Percentiles rank a stretch among this genome's conserved stretches.
Evolutionary conservation across 2,888 invertebrate genomes (phyloP).

Genomic region (Gisinianus flammeolus): DNA sequence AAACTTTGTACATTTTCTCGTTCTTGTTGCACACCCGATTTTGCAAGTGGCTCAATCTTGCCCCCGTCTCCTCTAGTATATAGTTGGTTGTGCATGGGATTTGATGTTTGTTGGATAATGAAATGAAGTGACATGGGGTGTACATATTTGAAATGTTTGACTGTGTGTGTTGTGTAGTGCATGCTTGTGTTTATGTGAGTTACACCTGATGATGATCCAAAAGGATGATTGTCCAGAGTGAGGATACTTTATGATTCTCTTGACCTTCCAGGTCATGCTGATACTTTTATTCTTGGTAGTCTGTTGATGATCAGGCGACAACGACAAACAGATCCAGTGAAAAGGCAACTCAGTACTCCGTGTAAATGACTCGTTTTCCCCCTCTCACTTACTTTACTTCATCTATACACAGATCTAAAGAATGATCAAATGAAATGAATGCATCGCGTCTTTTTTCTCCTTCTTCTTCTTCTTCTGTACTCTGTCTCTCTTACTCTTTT

Average conservation of each 20-base stretch:
- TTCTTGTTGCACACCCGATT: neutral
- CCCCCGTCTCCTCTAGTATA: neutral
- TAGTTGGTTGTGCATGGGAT: neutral
- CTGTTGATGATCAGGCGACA: conserved; percentile 7
- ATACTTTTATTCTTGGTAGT: conserved; percentile 12
- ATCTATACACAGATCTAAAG: neutral
- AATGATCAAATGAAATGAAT: neutral
- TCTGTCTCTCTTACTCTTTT: neutral
- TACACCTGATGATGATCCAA: conserved; percentile 23
- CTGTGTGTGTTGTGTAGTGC: neutral
- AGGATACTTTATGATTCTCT: conserved; percentile 26
- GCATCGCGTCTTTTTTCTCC: neutral
- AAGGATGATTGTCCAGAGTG: conserved; percentile 26
- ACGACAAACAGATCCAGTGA: neutral
- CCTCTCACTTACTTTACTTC: neutral
- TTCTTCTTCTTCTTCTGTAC: neutral
- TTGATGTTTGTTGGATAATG: neutral
- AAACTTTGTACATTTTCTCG: too few relatives aligned
- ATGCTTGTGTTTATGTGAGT: neutral
- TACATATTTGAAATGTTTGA: neutral
- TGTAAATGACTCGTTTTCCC: conserved; percentile 4
- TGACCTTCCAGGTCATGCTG: conserved; percentile 27
- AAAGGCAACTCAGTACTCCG: conserved; percentile 1
- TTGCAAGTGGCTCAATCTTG: neutral
- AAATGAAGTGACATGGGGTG: neutral